Evolutionary conservation across 2,113 vertebrate genomes (phyloP).

Genomic region (Corynorhinus townsendii): DNA sequence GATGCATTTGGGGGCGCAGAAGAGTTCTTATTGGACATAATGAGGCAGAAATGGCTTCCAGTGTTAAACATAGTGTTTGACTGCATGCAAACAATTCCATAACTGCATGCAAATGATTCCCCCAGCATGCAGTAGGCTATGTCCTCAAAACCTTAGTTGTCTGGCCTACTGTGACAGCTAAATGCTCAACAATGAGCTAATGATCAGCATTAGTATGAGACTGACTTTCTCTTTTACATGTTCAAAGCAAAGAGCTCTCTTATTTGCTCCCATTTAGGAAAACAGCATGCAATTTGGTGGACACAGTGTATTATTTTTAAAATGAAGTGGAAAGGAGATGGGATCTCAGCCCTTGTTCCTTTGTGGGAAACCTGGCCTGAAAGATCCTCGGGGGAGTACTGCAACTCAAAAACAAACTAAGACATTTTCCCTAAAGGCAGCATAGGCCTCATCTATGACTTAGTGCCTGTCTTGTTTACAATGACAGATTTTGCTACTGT

Average conservation of each 20-base stretch:
- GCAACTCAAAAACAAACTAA: neutral
- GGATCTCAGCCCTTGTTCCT: neutral
- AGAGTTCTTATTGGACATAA: neutral
- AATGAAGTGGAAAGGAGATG: neutral
- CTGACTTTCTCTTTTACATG: neutral
- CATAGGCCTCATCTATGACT: neutral
- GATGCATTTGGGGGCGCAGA: neutral
- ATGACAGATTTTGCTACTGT: neutral
- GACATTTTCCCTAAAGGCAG: neutral
- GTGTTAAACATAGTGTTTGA: neutral
- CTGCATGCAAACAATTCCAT: neutral
- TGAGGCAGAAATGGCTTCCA: neutral
- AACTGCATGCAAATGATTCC: neutral
- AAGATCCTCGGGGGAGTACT: neutral
- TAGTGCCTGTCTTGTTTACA: neutral
- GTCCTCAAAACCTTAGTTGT: neutral
- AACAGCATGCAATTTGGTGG: neutral
- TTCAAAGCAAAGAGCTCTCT: neutral
- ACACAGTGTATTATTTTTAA: neutral
- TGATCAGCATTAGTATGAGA: neutral
- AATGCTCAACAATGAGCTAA: neutral
- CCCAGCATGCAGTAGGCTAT: neutral
- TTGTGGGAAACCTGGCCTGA: neutral
- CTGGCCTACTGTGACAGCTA: neutral
- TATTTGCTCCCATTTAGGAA: neutral